phyloP scores from a whole-genome alignment of 2,888 invertebrate species.

The Volucella bombylans region DNA sequence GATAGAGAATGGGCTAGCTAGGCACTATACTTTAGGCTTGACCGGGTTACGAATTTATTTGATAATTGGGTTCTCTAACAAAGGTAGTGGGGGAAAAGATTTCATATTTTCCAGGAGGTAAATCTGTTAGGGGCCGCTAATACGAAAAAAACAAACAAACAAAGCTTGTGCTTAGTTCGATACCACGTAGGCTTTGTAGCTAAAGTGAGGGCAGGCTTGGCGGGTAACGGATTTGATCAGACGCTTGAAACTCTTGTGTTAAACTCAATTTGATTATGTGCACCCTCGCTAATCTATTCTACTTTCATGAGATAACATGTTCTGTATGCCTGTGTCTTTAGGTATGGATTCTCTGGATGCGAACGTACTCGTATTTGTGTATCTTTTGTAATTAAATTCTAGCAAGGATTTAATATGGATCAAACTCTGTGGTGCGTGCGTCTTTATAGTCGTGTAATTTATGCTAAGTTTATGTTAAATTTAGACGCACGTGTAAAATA shows the following conservation, averaged over 20 bases:
- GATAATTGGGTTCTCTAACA: conserved; percentile 14
- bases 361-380: background rate
- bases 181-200: too few species aligned
- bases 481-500: conserved; percentile 44
- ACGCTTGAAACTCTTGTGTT: conserved; percentile 8
- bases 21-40: conserved; percentile 30
- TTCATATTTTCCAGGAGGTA: background rate
- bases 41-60: conserved; percentile 24
- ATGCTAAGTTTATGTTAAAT: conserved; percentile 37
- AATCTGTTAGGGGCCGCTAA: background rate
- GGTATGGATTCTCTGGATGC: background rate
- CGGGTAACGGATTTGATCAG: background rate
- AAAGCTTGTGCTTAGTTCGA: too few species aligned
- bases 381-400: conserved; percentile 62
- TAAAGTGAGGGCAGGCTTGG: background rate
- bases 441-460: conserved; percentile 41
- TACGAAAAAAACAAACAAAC: background rate
- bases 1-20: background rate
- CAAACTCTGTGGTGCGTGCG: conserved; percentile 54
- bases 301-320: conserved; percentile 16
- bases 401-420: conserved; percentile 62
- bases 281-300: conserved; percentile 29
- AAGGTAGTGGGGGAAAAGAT: background rate
- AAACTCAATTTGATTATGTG: conserved; percentile 28
- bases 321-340: background rate